Evolutionary conservation across 2,888 invertebrate species (phyloP).

Genomic region (Synergus japonicus): DNA sequence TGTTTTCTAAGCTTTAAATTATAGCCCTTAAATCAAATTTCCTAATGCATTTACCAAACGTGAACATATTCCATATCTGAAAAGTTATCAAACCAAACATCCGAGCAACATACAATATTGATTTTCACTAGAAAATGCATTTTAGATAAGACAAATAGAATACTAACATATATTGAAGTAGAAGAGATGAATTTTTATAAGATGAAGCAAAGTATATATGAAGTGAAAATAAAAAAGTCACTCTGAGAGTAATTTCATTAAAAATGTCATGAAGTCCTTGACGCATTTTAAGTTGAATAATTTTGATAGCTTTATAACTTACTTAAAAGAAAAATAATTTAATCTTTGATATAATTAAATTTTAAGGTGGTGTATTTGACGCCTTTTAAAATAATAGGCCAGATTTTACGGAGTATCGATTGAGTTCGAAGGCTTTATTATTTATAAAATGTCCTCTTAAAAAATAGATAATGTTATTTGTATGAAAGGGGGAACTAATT

Average conservation of each 20-base stretch:
- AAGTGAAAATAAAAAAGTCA: neutral
- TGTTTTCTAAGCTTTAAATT: neutral
- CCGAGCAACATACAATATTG: neutral
- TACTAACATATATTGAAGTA: neutral
- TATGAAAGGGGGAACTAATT: neutral
- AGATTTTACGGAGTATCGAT: too few relatives aligned
- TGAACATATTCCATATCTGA: neutral
- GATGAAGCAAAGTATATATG: neutral
- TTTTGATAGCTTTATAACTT: too few relatives aligned
- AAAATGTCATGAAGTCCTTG: neutral
- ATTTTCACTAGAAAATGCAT: neutral
- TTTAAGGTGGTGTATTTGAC: too few relatives aligned
- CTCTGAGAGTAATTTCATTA: neutral
- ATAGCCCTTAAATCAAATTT: neutral
- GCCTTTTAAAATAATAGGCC: too few relatives aligned
- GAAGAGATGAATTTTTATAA: neutral
- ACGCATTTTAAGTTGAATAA: too few relatives aligned
- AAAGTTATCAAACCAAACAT: neutral
- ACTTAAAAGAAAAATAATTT: too few relatives aligned
- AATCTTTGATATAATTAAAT: too few relatives aligned
- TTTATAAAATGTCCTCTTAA: neutral
- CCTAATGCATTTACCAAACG: neutral
- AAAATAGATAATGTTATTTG: neutral
- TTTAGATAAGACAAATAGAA: neutral
- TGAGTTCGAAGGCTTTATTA: too few relatives aligned